Percentiles rank a stretch among this genome's conserved stretches.
These are phyloP conservation scores for Drosophila watanabei DNA, from an alignment of 1,140 invertebrate genomes.

Conservation along the genomic window DNA sequence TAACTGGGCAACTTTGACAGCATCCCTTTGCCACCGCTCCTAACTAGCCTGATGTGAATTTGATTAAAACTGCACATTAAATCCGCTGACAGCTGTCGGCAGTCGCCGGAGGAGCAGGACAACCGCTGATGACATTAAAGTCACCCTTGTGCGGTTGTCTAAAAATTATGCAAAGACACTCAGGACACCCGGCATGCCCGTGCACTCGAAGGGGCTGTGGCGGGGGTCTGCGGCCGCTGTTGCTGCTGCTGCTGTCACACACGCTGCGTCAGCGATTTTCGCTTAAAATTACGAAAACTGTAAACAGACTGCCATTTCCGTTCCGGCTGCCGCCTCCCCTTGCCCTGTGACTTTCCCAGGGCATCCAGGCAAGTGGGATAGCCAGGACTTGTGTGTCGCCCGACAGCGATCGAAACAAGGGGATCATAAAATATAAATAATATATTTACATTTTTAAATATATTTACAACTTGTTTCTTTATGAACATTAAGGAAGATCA, in stretches of 20 bases:
- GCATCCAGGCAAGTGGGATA: not conserved
- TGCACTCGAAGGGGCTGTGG: not conserved
- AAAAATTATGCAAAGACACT: slow-evolving; percentile 73
- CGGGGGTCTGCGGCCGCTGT: slow-evolving; percentile 27
- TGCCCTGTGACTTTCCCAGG: not conserved
- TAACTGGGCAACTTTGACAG: not conserved
- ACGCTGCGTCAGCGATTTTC: slow-evolving; percentile 62
- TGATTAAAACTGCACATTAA: slow-evolving; percentile 71
- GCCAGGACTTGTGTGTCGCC: not conserved
- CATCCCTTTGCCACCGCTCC: not conserved
- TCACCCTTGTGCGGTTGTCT: slow-evolving; percentile 56
- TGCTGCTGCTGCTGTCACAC: slow-evolving; percentile 48
- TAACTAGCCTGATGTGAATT: slow-evolving; percentile 57
- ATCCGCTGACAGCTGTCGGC: slow-evolving; percentile 61
- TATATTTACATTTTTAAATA: no score
- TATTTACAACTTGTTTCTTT: no score
- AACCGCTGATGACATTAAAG: slow-evolving; percentile 68
- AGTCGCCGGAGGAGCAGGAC: slow-evolving; percentile 10
- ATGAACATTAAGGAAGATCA: no score
- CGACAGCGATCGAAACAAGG: not conserved
- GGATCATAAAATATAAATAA: no score
- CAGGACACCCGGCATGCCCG: not conserved
- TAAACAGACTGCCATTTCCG: slow-evolving; percentile 36
- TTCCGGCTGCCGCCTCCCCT: slow-evolving; percentile 10
- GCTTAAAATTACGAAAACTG: slow-evolving; percentile 63